These are phyloP conservation scores for Callyntrura guangdongensis DNA, from an alignment of 2,888 invertebrate species.

Conservation along the genomic window DNA sequence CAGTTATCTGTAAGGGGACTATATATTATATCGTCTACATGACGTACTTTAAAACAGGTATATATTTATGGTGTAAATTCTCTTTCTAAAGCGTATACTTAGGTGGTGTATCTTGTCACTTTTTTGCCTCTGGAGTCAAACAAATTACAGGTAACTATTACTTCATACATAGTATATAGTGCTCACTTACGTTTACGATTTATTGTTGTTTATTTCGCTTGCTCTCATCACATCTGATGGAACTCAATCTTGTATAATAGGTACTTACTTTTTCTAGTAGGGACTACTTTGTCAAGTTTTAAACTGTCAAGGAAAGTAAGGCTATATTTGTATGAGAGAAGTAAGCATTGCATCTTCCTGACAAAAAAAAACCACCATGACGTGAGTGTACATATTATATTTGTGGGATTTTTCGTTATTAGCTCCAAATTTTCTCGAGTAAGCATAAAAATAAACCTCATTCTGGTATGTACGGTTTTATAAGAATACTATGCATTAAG, in stretches of 20 bases:
- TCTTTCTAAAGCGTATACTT: background rate
- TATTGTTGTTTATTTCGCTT: constrained; percentile 1
- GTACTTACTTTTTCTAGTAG: background rate
- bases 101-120: background rate
- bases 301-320: too few species aligned
- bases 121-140: background rate
- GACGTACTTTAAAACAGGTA: constrained; percentile 14
- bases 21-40: background rate
- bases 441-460: background rate
- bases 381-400: too few species aligned
- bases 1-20: background rate
- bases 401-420: too few species aligned
- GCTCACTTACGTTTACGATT: too few species aligned
- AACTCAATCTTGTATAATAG: constrained; percentile 61
- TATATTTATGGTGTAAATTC: background rate
- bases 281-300: background rate
- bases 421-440: too few species aligned
- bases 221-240: constrained; percentile 39
- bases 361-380: too few species aligned
- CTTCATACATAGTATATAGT: background rate
- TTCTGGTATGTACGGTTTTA: background rate
- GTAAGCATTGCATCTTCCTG: too few species aligned
- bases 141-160: background rate
- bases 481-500: constrained; percentile 1
- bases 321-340: too few species aligned